phyloP scores from a whole-genome alignment of 2,888 invertebrate genomes.

The Galerucella calmariensis region DNA sequence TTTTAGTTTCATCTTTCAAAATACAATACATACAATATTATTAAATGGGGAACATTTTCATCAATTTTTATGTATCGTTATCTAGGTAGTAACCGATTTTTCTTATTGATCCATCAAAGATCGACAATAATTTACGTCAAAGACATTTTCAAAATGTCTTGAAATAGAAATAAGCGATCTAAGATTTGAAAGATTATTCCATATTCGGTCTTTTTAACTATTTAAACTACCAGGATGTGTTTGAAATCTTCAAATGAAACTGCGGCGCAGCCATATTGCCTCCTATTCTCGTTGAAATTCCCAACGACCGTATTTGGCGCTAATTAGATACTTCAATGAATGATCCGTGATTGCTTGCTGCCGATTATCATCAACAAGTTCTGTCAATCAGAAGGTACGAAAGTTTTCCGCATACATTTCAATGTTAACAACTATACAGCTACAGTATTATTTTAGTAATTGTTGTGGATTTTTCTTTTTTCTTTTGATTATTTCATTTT shows the following conservation, averaged over 20 bases:
- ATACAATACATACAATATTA: no score
- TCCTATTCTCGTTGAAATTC: conserved; percentile 29
- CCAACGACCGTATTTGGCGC: conserved; percentile 13
- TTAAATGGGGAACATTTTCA: no score
- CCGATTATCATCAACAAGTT: conserved; percentile 17
- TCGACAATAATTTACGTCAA: background rate
- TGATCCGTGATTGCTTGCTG: conserved; percentile 15
- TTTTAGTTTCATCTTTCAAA: no score
- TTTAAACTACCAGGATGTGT: conserved; percentile 18
- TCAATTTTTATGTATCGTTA: background rate
- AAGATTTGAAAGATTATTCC: conserved; percentile 18
- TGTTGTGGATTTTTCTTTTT: background rate
- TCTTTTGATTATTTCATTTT: background rate
- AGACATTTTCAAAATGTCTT: conserved; percentile 1
- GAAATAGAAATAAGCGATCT: conserved; percentile 7
- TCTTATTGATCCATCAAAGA: background rate
- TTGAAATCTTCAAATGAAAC: conserved; percentile 8
- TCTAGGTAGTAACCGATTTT: background rate
- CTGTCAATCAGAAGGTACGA: conserved; percentile 23
- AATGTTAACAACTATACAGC: conserved; percentile 1
- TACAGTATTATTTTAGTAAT: background rate
- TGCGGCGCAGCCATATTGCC: conserved; percentile 26
- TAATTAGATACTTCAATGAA: conserved; percentile 21
- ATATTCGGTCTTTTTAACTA: conserved; percentile 25
- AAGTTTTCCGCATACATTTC: conserved; percentile 12